Conservation (phyloP, 2,888 invertebrate genomes). For the Galerucella calmariensis region DNA sequence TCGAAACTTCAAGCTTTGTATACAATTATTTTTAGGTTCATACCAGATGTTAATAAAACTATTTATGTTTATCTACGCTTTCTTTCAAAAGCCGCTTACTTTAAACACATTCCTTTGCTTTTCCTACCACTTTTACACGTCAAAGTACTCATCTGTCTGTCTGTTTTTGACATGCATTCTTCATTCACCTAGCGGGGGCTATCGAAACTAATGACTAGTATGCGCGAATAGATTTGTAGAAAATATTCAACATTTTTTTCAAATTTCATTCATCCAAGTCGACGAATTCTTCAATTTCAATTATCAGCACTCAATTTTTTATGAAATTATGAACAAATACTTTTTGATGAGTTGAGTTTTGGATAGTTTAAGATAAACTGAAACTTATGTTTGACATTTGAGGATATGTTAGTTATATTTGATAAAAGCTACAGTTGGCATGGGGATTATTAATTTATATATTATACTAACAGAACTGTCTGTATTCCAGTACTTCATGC, state of each 20-base stretch:
- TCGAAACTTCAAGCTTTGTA: background rate
- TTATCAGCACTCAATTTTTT: too few species aligned
- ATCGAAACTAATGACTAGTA: slow-evolving; percentile 37
- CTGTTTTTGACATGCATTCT: slow-evolving; percentile 55
- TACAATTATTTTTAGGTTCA: background rate
- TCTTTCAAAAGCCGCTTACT: background rate
- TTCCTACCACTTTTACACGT: slow-evolving; percentile 32
- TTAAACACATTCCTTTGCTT: slow-evolving; percentile 43
- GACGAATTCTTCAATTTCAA: background rate
- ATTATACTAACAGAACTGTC: too few species aligned
- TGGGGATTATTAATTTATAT: background rate
- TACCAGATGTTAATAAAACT: background rate
- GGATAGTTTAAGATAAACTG: too few species aligned
- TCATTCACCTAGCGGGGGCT: slow-evolving; percentile 64
- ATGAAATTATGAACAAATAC: too few species aligned
- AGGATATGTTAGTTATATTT: background rate
- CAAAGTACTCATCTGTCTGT: slow-evolving; percentile 48
- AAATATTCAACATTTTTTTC: background rate
- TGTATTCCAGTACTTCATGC: too few species aligned
- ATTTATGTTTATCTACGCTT: background rate
- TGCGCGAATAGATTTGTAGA: background rate
- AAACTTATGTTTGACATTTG: too few species aligned
- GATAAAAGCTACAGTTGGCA: background rate
- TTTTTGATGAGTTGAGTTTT: too few species aligned
- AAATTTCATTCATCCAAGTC: background rate